phyloP scores from a whole-genome alignment of 2,797 vertebrate genomes.

The Gobio occitaniae region DNA sequence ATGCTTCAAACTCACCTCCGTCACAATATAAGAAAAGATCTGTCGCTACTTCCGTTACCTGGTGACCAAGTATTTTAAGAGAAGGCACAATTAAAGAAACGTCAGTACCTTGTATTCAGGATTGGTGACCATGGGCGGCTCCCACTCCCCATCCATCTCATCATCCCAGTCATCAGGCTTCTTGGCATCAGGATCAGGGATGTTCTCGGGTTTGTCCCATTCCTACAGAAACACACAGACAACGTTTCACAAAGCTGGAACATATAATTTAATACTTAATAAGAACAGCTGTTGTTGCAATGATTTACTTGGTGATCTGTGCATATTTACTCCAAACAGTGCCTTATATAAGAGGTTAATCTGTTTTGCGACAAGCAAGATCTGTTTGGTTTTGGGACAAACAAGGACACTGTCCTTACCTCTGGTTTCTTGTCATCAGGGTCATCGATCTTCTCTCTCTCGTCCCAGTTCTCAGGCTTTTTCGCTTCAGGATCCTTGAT shows the following conservation, averaged over 20 bases:
- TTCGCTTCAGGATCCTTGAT: constrained; percentile 84
- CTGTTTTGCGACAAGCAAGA: neutral
- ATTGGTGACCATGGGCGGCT: constrained; percentile 84
- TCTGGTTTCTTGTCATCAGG: constrained; percentile 86
- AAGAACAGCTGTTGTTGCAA: neutral
- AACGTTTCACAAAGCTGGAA: neutral
- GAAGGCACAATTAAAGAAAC: too few species aligned
- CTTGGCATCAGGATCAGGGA: constrained; percentile 85
- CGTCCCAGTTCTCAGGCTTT: constrained; percentile 88
- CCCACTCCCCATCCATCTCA: constrained; percentile 89
- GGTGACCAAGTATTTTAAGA: neutral
- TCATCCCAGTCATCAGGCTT: constrained; percentile 88
- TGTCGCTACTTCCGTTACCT: neutral
- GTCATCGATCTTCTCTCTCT: constrained; percentile 82
- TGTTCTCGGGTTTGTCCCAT: constrained; percentile 86
- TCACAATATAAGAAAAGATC: neutral
- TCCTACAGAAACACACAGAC: constrained; percentile 69
- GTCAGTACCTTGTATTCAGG: constrained; percentile 82
- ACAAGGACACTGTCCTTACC: constrained; percentile 65
- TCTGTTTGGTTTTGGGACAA: neutral
- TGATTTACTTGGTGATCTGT: neutral
- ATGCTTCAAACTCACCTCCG: too few species aligned
- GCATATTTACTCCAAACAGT: neutral
- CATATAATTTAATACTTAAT: neutral
- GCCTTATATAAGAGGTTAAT: neutral